A percentile compares a stretch with the other conserved stretches of the same genome.
Conservation (phyloP, 2,888 invertebrate species). For the Pachydiplax longipennis region DNA sequence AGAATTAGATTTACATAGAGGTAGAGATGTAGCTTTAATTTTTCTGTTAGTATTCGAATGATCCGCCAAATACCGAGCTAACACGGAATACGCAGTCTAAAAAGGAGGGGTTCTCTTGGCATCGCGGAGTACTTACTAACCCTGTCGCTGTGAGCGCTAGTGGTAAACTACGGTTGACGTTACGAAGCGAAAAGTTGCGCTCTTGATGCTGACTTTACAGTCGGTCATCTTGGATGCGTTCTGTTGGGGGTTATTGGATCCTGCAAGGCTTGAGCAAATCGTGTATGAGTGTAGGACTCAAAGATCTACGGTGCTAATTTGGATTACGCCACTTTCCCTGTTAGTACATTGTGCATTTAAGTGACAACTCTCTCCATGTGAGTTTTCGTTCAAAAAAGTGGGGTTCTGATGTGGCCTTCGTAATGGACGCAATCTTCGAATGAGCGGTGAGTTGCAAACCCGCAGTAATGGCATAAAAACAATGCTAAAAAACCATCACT, state of each 20-base stretch:
- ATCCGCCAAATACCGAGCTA: too few relatives aligned
- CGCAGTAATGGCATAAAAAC: neutral
- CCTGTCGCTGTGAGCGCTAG: too few relatives aligned
- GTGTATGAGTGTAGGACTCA: neutral
- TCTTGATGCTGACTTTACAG: neutral
- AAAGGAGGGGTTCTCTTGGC: too few relatives aligned
- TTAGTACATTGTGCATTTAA: neutral
- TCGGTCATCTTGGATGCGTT: constrained; percentile 25
- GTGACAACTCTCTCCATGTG: constrained; percentile 14
- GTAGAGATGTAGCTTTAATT: too few relatives aligned
- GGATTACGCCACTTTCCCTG: constrained; percentile 29
- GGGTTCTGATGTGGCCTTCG: constrained; percentile 3
- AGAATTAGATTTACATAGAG: too few relatives aligned
- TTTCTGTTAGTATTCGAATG: too few relatives aligned
- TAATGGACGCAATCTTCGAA: constrained; percentile 31
- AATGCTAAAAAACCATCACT: neutral
- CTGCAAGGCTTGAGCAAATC: neutral
- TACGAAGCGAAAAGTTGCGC: too few relatives aligned
- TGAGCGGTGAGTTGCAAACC: constrained; percentile 38
- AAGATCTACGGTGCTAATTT: constrained; percentile 13
- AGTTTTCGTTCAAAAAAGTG: neutral
- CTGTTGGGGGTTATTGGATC: neutral
- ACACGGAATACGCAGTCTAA: too few relatives aligned
- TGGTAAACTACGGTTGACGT: too few relatives aligned
- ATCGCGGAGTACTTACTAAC: too few relatives aligned